These are phyloP conservation scores for Chelonus insularis DNA, from an alignment of 1,140 invertebrate genomes.

Conservation along the genomic window DNA sequence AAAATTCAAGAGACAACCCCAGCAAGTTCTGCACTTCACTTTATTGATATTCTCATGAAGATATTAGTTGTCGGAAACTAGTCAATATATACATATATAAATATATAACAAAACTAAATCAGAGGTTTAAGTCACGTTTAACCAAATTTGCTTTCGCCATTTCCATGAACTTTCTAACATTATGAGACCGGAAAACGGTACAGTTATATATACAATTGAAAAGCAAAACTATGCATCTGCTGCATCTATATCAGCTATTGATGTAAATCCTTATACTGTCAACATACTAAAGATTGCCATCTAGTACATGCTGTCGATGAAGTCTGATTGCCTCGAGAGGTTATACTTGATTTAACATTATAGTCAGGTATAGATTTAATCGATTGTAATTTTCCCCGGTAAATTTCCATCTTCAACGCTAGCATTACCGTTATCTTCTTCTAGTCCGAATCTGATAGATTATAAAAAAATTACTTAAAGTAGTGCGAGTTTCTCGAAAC, in stretches of 20 bases:
- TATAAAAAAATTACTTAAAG: slow-evolving; percentile 32
- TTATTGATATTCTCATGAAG: no score
- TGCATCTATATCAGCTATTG: neutral
- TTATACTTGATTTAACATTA: no score
- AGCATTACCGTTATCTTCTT: slow-evolving; percentile 5
- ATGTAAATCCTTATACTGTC: neutral
- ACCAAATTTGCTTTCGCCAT: slow-evolving; percentile 41
- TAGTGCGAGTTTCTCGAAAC: slow-evolving; percentile 25
- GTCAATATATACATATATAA: no score
- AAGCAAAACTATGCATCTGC: slow-evolving; percentile 26
- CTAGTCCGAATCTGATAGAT: slow-evolving; percentile 33
- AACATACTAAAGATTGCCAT: no score
- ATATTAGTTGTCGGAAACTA: no score
- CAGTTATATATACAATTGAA: slow-evolving; percentile 32
- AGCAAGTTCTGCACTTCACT: no score
- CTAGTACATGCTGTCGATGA: no score
- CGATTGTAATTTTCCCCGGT: neutral
- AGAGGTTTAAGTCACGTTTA: slow-evolving; percentile 38
- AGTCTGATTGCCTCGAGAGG: no score
- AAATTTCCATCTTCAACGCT: neutral
- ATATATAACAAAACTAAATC: no score
- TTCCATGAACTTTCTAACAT: slow-evolving; percentile 37
- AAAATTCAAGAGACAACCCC: no score
- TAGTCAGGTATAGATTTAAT: neutral
- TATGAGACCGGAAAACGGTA: slow-evolving; percentile 32